Conservation (phyloP, 2,888 invertebrate genomes). For the Luperina testacea region DNA sequence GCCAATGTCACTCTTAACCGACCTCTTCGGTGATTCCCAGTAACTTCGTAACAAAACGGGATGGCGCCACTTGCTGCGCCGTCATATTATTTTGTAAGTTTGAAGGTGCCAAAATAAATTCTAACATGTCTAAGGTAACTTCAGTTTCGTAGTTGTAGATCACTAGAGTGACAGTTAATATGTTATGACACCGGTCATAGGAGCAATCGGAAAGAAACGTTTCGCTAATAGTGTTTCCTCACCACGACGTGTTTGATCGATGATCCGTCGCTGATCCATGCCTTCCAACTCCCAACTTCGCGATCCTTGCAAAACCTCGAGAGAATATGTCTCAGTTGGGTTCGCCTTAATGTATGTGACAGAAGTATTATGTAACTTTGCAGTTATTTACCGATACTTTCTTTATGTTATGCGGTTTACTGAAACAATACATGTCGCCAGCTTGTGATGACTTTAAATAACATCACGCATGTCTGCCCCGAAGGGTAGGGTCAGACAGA, state of each 20-base stretch:
- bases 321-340: conserved; percentile 1
- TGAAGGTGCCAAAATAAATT: neutral
- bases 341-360: conserved; percentile 10
- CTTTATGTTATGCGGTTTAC: neutral
- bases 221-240: conserved; percentile 6
- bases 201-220: conserved; percentile 22
- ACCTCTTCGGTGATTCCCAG: neutral
- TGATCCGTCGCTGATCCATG: conserved; percentile 28
- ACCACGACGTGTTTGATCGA: conserved; percentile 36
- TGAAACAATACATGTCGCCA: neutral
- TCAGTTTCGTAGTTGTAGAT: neutral
- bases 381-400: conserved; percentile 8
- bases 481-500: neutral
- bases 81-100: neutral
- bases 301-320: conserved; percentile 16
- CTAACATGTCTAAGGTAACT: neutral
- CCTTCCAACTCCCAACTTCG: conserved; percentile 31
- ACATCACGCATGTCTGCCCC: neutral
- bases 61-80: neutral
- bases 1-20: neutral
- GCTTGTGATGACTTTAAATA: neutral
- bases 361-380: conserved; percentile 16
- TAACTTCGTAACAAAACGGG: neutral
- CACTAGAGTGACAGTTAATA: neutral
- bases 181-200: conserved; percentile 6